Percentiles rank a stretch among this genome's conserved stretches.
Evolutionary conservation across 2,888 invertebrate species (phyloP).

Genomic region (Actias luna): DNA sequence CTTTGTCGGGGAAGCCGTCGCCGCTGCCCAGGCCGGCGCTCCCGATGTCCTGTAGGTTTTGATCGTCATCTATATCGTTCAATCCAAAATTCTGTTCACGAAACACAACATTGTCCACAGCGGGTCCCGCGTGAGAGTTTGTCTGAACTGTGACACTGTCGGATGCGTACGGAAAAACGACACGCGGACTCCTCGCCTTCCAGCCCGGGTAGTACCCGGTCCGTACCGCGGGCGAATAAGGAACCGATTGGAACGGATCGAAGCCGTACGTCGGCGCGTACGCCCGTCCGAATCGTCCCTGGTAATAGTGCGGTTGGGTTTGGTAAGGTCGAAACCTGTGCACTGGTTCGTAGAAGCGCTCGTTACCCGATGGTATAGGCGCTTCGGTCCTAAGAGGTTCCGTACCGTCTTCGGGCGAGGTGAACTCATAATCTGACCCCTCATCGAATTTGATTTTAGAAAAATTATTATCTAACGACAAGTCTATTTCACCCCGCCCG

Average conservation of each 20-base stretch:
- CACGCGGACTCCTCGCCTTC: constrained; percentile 74
- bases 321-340: constrained; percentile 52
- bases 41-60: constrained; percentile 83
- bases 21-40: constrained; percentile 56
- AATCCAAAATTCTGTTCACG: constrained; percentile 83
- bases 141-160: constrained; percentile 67
- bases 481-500: constrained; percentile 70
- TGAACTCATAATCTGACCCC: constrained; percentile 70
- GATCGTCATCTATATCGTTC: constrained; percentile 82
- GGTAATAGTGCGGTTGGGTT: constrained; percentile 55
- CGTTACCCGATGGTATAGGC: constrained; percentile 56
- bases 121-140: constrained; percentile 68
- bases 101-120: constrained; percentile 72
- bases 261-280: constrained; percentile 67
- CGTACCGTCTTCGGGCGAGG: constrained; percentile 53
- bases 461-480: constrained; percentile 54
- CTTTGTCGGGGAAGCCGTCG: constrained; percentile 84
- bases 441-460: constrained; percentile 78
- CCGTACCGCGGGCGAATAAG: constrained; percentile 54
- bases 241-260: constrained; percentile 49
- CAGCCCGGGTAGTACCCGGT: constrained; percentile 67
- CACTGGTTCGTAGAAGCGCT: constrained; percentile 64
- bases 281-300: constrained; percentile 59
- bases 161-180: constrained; percentile 73
- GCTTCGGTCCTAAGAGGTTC: constrained; percentile 37